Evolutionary conservation across 2,797 vertebrate species (phyloP).

Genomic region (Epinephelus malabaricus): DNA sequence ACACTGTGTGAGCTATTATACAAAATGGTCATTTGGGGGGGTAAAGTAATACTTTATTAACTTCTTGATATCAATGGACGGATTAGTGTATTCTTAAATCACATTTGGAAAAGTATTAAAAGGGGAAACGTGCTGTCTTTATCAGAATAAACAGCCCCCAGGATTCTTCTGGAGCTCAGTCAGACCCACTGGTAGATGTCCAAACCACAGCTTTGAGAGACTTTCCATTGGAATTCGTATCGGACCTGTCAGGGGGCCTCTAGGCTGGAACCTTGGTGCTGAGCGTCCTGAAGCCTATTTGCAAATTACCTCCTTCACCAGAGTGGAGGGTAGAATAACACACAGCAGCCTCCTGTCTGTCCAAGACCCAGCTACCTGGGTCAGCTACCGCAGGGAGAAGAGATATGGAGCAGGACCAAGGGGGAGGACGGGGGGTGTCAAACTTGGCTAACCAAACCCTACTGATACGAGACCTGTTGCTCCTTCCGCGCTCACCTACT

Average conservation of each 20-base stretch:
- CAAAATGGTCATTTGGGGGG: too few species aligned
- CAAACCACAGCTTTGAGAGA: conserved; percentile 72
- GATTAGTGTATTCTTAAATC: conserved; percentile 11
- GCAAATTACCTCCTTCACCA: conserved; percentile 71
- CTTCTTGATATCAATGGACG: conserved; percentile 30
- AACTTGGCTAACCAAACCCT: conserved; percentile 65
- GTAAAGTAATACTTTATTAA: not conserved
- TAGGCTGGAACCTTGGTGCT: conserved; percentile 52
- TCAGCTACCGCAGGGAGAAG: conserved; percentile 71
- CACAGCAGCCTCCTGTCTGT: conserved; percentile 56
- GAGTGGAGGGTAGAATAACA: conserved; percentile 75
- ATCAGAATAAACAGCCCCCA: conserved; percentile 52
- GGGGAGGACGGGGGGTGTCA: conserved; percentile 56
- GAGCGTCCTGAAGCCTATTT: conserved; percentile 69
- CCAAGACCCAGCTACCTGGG: conserved; percentile 62
- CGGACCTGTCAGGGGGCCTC: conserved; percentile 69
- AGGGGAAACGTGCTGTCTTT: conserved; percentile 46
- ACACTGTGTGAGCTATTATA: too few species aligned
- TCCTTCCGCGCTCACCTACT: conserved; percentile 49
- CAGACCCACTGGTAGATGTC: conserved; percentile 62
- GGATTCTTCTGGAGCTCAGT: conserved; percentile 48
- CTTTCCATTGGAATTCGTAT: conserved; percentile 74
- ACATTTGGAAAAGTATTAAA: conserved; percentile 31
- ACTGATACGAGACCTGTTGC: conserved; percentile 72
- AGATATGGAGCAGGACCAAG: conserved; percentile 52